Evolutionary conservation across 37 sponge, comb jelly and placozoan species (phyloP), one percentile per base, ranked within the genome.

Genomic region (Amphimedon queenslandica): DNA sequence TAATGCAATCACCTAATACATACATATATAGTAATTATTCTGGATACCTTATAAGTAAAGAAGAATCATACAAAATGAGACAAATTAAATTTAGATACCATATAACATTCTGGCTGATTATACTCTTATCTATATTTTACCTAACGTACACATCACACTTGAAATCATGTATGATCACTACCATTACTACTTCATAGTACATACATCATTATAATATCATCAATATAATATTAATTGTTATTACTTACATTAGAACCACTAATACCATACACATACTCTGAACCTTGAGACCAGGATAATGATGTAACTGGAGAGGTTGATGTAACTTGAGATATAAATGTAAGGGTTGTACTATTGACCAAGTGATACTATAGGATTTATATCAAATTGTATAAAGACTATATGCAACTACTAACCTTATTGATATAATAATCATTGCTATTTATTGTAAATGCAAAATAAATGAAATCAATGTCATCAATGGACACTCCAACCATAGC

Each of bases 1-100:
- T 41, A 82, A 32, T 38, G 55, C 69, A 27, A 72, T 23, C 4
- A 88, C 79, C 84, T 88, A 8, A n/a, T n/a, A n/a, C n/a, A n/a
- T n/a, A n/a, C n/a, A n/a, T n/a, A n/a, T n/a, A n/a, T n/a, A n/a
- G n/a, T n/a, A n/a, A n/a, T n/a, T n/a, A n/a, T n/a, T n/a, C n/a
- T n/a, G n/a, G n/a, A n/a, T n/a, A n/a, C n/a, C n/a, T n/a, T n/a
- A n/a, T n/a, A n/a, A n/a, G n/a, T n/a, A n/a, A n/a, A n/a, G n/a
- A n/a, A n/a, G n/a, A n/a, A n/a, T n/a, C n/a, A n/a, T n/a, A n/a
- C n/a, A n/a, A n/a, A n/a, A n/a, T n/a, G n/a, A n/a, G n/a, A n/a
- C n/a, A n/a, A n/a, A n/a, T n/a, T n/a, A n/a, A n/a, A n/a, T n/a
- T n/a, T n/a, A n/a, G n/a, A n/a, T n/a, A n/a, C n/a, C n/a, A n/a